Evolutionary conservation across 1,140 invertebrate genomes (phyloP), one percentile per base, ranked within the genome.

Genomic region (Brachionus asplanchnoidis): DNA sequence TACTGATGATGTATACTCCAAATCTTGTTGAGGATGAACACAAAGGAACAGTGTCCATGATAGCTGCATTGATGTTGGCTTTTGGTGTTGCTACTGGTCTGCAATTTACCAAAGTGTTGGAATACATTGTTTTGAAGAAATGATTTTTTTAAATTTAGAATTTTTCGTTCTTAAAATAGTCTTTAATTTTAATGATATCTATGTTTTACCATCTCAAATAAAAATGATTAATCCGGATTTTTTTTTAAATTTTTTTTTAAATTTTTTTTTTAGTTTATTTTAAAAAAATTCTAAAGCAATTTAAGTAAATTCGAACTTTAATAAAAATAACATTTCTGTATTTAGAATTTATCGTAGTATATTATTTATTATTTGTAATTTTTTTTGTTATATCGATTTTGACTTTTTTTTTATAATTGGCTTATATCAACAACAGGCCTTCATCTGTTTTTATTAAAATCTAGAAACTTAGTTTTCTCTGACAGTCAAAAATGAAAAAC

Each of bases 1-100:
- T 82, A 17, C 42, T 82, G n/a, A 82, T 82, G 79, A 82, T 82
- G 79, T 82, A 82, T 44, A 82, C 79, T 40, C 79, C 79, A 32
- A 82, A 46, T 44, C 42, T 65, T 32, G 53, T 82, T 32, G 50
- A 56, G 11, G 40, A 44, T 82, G 53, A 82, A 17, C 60, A 82
- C 26, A 42, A 42, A 42, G 79, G 79, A 42, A 60, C 36, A 12
- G 53, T 68, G 20, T 60, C 53, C 7, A 82, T 82, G 79, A 44
- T 82, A 20, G 79, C 79, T 40, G 79, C 50, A 20, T 28, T 82
- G 23, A 68, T 56, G 26, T 42, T 82, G 23, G 79, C 65, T 14
- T n/a, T 82, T 68, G 79, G 79, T 65, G 79, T 82, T 23, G 36
- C 65, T 17, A 82, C 53, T 68, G 79, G 79, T 44, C 53, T 82